phyloP scores from a whole-genome alignment of 2,113 vertebrate species.

The Centrocercus urophasianus region DNA sequence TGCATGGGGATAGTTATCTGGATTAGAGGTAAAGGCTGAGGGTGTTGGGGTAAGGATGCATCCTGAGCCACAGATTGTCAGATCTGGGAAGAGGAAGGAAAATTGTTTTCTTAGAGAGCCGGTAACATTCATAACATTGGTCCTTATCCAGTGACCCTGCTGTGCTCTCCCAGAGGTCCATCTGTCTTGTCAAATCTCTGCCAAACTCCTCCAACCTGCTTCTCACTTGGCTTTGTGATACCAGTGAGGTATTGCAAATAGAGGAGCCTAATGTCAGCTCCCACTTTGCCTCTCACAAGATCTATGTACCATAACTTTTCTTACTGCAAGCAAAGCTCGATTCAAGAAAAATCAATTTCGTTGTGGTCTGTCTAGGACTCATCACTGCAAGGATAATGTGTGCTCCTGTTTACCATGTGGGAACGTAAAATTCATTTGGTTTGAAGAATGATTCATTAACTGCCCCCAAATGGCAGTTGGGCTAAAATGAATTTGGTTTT shows the following conservation, averaged over 20 bases:
- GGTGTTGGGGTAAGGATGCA: not conserved
- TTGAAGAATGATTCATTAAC: conserved; percentile 17
- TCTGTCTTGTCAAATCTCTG: not conserved
- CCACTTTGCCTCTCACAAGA: conserved; percentile 65
- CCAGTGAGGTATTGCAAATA: conserved; percentile 41
- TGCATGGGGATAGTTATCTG: not conserved
- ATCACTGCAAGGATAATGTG: conserved; percentile 58
- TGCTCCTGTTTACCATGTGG: conserved; percentile 73
- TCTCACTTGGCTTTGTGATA: conserved; percentile 46
- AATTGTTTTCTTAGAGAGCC: not conserved
- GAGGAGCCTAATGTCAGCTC: conserved; percentile 66
- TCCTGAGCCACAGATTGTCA: not conserved
- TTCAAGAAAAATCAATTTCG: conserved; percentile 71
- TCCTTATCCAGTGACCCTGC: not conserved
- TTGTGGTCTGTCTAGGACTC: conserved; percentile 54
- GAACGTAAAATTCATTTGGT: not conserved
- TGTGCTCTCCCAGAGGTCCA: not conserved
- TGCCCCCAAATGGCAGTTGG: not conserved
- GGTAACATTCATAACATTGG: not conserved
- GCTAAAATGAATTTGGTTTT: not conserved
- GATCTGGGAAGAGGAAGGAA: not conserved
- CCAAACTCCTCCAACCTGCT: not conserved
- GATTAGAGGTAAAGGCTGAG: not conserved
- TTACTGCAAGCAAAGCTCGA: conserved; percentile 49
- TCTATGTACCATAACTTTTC: conserved; percentile 52